Evolutionary conservation across 2,888 invertebrate species (phyloP), one percentile per base, ranked within the genome.

Genomic region (Drosophila atroscutellata): DNA sequence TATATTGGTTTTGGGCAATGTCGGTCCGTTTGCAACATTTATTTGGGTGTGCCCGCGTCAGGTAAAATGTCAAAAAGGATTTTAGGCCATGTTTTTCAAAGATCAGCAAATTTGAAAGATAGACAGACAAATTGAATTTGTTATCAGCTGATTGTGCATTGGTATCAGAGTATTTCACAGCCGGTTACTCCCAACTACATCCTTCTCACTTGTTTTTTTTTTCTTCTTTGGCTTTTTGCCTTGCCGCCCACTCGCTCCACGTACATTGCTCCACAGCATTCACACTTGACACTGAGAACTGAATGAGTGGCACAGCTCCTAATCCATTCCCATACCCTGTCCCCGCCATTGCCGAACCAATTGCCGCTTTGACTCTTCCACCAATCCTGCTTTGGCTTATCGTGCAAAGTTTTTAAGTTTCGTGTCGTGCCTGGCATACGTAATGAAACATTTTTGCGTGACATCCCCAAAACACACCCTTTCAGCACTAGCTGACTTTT

Each of bases 391-490:
- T 71, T 75, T 69, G 76, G 81, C 86, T 87, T 90, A 90, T 87
- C 90, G 90, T 77, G 89, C 85, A 90, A 88, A 90, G 90, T 90
- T 88, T 90, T 88, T 88, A 88, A 90, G 90, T 88, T 88, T 88
- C 81, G 72, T 73, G 81, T 77, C 90, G 90, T 88, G 87, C 84
- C 84, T 79, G 90, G 87, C 84, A 90, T 88, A 89, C 90, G 80
- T 86, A 87, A 90, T 87, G 70, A 68, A 77, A 85, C 61, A 70
- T 89, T 79, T 68, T 54, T 56, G 54, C 69, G 71, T 74, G 69
- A 56, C 72, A 59, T 60, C 45, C 54, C 52, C 45, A 20, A 20
- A 3, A 6, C 7, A 47, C 65, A 32, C 60, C 58, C 50, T 70
- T 69, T 65, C 57, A 60, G 56, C 66, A 59, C 7, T 56, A 30